These are phyloP conservation scores for Drosophila multiciliata DNA, from an alignment of 2,888 invertebrate species.

Conservation along the genomic window DNA sequence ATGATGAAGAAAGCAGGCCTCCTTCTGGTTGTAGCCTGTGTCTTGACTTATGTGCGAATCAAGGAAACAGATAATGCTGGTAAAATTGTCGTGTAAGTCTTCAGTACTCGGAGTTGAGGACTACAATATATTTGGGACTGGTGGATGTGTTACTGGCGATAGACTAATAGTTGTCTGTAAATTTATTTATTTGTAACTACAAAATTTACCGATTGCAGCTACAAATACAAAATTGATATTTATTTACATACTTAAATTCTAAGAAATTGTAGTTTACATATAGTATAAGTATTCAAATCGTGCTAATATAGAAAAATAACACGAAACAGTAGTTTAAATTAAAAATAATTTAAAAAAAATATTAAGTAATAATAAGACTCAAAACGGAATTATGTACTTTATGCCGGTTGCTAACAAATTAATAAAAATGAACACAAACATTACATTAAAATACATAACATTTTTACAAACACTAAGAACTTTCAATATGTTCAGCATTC, in stretches of 20 bases:
- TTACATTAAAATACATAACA: conserved; percentile 20
- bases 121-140: neutral
- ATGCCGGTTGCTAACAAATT: conserved; percentile 13
- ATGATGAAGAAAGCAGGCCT: neutral
- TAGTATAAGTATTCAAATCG: conserved; percentile 70
- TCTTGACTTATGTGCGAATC: neutral
- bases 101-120: neutral
- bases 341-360: conserved; percentile 60
- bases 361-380: conserved; percentile 19
- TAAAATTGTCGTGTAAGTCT: neutral
- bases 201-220: neutral
- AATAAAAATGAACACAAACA: conserved; percentile 33
- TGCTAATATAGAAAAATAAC: conserved; percentile 63
- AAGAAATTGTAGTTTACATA: conserved; percentile 3
- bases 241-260: too few relatives aligned
- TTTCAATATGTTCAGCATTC: conserved; percentile 21
- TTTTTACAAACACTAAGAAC: conserved; percentile 26
- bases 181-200: neutral
- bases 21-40: neutral
- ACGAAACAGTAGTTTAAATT: conserved; percentile 61
- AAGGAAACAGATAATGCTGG: neutral
- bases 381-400: neutral
- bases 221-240: too few relatives aligned
- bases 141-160: neutral
- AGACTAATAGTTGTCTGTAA: neutral